phyloP scores from a whole-genome alignment of 2,888 invertebrate genomes.

The Aspidapion aeneum region DNA sequence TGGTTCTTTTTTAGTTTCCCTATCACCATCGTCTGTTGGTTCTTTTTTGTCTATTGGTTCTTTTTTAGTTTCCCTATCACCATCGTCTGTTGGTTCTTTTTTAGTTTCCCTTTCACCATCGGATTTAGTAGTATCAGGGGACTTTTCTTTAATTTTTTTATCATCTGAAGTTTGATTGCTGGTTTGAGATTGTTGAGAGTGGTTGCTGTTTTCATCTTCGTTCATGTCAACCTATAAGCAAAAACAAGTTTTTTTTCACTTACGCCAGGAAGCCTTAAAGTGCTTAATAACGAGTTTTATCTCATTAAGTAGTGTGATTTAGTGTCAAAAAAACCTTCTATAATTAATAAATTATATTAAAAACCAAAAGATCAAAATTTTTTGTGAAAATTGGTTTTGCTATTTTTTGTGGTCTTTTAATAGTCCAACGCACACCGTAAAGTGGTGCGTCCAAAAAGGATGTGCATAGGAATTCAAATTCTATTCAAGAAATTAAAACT shows the following conservation, averaged over 20 bases:
- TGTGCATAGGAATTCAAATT: too few relatives aligned
- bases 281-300: too few relatives aligned
- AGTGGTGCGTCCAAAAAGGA: too few relatives aligned
- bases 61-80: background rate
- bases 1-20: background rate
- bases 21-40: background rate
- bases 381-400: too few relatives aligned
- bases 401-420: too few relatives aligned
- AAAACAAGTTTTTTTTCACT: background rate
- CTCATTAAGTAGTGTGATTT: too few relatives aligned
- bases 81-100: background rate
- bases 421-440: too few relatives aligned
- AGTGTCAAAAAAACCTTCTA: too few relatives aligned
- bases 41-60: background rate
- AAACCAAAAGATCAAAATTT: too few relatives aligned
- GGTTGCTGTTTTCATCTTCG: background rate
- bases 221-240: background rate
- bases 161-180: background rate
- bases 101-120: background rate
- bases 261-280: too few relatives aligned
- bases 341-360: too few relatives aligned
- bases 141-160: background rate
- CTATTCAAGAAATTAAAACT: too few relatives aligned
- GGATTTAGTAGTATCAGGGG: background rate
- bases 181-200: background rate